Percentiles rank a stretch among this genome's conserved stretches.
These are phyloP conservation scores for Torymus auratus DNA, from an alignment of 2,888 invertebrate genomes.

Conservation along the genomic window DNA sequence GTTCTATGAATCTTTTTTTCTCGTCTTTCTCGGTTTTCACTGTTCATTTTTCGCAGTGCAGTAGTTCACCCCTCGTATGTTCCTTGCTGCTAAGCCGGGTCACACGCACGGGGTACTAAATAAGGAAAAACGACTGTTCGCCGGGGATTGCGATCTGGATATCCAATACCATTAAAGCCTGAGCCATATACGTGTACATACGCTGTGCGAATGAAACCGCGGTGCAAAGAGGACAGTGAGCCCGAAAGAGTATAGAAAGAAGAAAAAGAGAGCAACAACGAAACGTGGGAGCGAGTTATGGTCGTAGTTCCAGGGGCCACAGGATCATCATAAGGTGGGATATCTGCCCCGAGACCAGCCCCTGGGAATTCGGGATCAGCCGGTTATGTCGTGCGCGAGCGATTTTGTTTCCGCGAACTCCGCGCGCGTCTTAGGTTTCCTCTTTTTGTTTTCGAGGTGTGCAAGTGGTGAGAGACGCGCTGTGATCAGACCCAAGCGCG, in stretches of 20 bases:
- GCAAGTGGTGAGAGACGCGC: not conserved
- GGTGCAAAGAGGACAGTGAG: not conserved
- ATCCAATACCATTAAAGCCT: slow-evolving; percentile 71
- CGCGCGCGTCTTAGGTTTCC: not conserved
- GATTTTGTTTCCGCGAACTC: slow-evolving; percentile 34
- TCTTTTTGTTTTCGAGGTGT: not conserved
- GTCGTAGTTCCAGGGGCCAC: slow-evolving; percentile 68
- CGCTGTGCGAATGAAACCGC: not conserved
- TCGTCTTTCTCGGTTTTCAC: too few relatives aligned
- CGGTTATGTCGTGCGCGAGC: slow-evolving; percentile 27
- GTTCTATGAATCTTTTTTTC: too few relatives aligned
- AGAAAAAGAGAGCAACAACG: slow-evolving; percentile 32
- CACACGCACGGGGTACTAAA: slow-evolving; percentile 38
- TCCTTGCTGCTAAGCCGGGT: slow-evolving; percentile 27
- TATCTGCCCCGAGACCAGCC: slow-evolving; percentile 68
- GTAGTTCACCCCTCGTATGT: not conserved
- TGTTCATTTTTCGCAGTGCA: not conserved
- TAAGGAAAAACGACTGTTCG: slow-evolving; percentile 55
- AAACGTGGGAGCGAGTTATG: slow-evolving; percentile 72
- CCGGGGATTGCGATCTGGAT: slow-evolving; percentile 62
- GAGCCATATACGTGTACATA: not conserved
- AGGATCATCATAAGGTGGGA: slow-evolving; percentile 77
- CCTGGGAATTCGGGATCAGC: slow-evolving; percentile 67
- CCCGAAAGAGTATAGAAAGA: slow-evolving; percentile 26
- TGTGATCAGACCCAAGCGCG: slow-evolving; percentile 16